These are phyloP conservation scores for Oncorhynchus masou DNA, from an alignment of 2,113 vertebrate species.

Conservation along the genomic window DNA sequence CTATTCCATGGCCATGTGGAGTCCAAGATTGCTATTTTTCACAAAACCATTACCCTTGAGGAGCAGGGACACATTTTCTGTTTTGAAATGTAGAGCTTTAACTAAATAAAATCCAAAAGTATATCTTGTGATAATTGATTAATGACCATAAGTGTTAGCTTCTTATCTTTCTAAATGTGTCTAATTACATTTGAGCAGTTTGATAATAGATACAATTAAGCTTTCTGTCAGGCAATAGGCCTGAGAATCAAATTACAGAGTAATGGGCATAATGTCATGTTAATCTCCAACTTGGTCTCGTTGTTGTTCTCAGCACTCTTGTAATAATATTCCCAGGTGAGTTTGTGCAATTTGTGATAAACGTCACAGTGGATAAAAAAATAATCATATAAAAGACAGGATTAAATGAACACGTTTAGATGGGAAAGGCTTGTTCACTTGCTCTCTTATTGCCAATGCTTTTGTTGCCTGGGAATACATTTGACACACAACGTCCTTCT, in stretches of 20 bases:
- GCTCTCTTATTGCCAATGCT: constrained; percentile 23
- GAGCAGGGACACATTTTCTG: not conserved
- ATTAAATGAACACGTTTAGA: constrained; percentile 36
- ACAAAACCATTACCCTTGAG: not conserved
- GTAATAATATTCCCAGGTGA: not conserved
- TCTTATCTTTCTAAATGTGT: not conserved
- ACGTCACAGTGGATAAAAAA: constrained; percentile 14
- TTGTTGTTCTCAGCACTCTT: not conserved
- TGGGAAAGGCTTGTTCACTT: constrained; percentile 8
- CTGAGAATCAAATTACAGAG: not conserved
- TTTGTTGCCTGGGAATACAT: constrained; percentile 58
- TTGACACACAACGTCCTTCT: constrained; percentile 62
- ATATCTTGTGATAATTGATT: too few relatives aligned
- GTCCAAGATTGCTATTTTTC: not conserved
- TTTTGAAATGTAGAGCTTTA: not conserved
- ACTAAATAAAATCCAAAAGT: not conserved
- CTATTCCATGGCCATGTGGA: constrained; percentile 17
- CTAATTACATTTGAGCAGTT: not conserved
- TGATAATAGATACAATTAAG: not conserved
- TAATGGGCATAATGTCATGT: not conserved
- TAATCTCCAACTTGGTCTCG: not conserved
- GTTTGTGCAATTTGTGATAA: not conserved
- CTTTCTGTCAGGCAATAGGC: not conserved
- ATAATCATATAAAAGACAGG: constrained; percentile 23
- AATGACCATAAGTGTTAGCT: not conserved